Evolutionary conservation across 2,113 vertebrate genomes (phyloP).

Genomic region (Rhineura floridana): DNA sequence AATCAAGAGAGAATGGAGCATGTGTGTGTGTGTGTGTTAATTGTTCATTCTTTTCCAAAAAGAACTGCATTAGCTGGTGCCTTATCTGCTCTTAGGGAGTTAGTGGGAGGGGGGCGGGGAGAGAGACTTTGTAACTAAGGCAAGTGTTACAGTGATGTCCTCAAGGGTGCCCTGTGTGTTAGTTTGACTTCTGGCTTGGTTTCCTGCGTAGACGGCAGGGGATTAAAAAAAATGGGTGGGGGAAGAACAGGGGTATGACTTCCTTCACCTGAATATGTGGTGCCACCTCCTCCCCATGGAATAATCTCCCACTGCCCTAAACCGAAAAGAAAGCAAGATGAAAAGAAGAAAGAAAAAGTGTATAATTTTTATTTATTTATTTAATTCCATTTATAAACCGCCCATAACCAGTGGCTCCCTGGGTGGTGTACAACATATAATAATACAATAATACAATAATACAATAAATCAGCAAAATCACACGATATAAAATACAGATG

Average conservation of each 20-base stretch:
- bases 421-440: too few species aligned
- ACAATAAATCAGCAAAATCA: too few species aligned
- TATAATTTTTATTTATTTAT: too few species aligned
- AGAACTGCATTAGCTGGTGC: background rate
- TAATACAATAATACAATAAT: too few species aligned
- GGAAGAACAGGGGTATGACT: background rate
- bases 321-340: background rate
- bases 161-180: background rate
- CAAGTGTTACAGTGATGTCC: background rate
- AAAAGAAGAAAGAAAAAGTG: background rate
- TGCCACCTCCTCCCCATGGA: background rate
- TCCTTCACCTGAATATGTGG: background rate
- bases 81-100: background rate
- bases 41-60: background rate
- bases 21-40: background rate
- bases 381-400: too few species aligned
- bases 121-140: background rate
- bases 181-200: background rate
- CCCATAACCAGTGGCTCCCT: too few species aligned
- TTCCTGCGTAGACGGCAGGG: background rate
- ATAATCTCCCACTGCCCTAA: background rate
- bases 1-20: background rate
- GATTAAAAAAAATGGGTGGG: background rate
- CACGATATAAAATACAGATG: too few species aligned
- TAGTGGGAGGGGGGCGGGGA: too few species aligned